Conservation (phyloP, 2,113 vertebrate species). For the Gallinago jamesoni region DNA sequence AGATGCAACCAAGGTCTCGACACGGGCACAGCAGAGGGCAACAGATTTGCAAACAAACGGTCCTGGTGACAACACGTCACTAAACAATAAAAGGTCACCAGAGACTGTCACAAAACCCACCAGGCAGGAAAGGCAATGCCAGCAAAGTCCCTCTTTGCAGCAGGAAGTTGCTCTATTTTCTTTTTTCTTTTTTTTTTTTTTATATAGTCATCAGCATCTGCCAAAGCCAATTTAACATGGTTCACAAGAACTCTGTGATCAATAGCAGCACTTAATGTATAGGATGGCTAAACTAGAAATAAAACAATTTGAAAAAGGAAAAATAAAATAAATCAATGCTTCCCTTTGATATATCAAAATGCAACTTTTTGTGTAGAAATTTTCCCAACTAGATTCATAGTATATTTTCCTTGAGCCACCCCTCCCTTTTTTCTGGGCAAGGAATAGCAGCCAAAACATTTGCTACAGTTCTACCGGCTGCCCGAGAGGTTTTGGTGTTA, state of each 20-base stretch:
- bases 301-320: not conserved
- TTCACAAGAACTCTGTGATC: not conserved
- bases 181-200: not conserved
- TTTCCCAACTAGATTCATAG: not conserved
- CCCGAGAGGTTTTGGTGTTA: accelerated
- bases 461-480: not conserved
- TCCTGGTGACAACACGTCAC: not conserved
- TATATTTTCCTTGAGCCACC: not conserved
- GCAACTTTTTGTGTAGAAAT: not conserved
- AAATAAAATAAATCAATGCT: not conserved
- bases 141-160: not conserved
- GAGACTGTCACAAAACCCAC: not conserved
- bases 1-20: accelerated
- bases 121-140: not conserved
- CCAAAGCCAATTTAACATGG: not conserved
- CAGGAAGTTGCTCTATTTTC: not conserved
- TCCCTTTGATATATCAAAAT: not conserved
- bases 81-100: not conserved
- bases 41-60: not conserved
- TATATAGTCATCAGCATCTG: not conserved
- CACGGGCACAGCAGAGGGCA: not conserved
- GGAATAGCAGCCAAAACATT: not conserved
- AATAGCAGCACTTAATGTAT: not conserved
- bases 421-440: not conserved
- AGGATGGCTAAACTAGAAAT: not conserved